Percentiles rank a stretch among this genome's conserved stretches.
These are phyloP conservation scores for Prolemur simus DNA, from an alignment of 2,113 vertebrate genomes.

Conservation along the genomic window DNA sequence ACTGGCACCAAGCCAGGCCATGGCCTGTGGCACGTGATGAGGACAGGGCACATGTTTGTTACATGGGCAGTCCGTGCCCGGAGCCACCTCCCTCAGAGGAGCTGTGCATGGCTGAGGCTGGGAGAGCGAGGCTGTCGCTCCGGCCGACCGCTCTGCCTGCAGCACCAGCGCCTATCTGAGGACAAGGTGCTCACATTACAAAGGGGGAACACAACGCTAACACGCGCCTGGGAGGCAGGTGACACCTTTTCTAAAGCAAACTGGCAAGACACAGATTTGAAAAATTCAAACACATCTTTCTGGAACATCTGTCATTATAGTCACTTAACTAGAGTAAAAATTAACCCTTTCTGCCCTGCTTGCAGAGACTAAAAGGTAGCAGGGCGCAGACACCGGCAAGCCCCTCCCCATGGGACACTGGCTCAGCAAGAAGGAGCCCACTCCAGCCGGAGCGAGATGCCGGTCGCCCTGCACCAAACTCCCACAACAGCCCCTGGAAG, in stretches of 20 bases:
- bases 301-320: neutral
- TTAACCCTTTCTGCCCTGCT: neutral
- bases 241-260: neutral
- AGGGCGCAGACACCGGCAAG: accelerated
- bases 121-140: neutral
- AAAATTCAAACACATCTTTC: neutral
- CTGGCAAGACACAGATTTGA: neutral
- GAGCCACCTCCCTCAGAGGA: neutral
- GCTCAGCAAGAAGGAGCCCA: accelerated
- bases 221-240: accelerated
- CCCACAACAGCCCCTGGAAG: neutral
- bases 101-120: accelerated
- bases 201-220: neutral
- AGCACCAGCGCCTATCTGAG: accelerated
- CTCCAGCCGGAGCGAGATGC: accelerated
- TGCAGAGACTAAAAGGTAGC: neutral
- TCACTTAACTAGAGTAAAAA: neutral
- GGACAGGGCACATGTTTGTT: accelerated
- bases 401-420: accelerated
- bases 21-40: accelerated
- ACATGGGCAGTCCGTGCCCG: neutral
- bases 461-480: accelerated
- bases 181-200: accelerated
- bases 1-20: neutral
- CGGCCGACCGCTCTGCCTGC: accelerated